A percentile compares a stretch with the other conserved stretches of the same genome.
These are phyloP conservation scores for Drosophila infuscata DNA, from an alignment of 2,888 invertebrate genomes.

Conservation along the genomic window DNA sequence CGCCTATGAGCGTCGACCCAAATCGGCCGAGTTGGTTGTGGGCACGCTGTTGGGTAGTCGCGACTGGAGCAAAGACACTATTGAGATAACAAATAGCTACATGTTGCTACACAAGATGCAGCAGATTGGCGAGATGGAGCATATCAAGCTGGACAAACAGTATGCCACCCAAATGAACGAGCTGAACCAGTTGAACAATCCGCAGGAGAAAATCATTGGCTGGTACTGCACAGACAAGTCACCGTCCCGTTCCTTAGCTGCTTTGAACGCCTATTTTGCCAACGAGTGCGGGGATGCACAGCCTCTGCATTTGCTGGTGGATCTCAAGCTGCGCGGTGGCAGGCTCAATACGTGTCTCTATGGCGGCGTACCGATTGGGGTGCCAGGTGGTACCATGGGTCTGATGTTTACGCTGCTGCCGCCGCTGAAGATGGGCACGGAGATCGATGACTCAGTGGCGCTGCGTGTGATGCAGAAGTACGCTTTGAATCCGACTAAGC, in stretches of 20 bases:
- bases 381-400: slow-evolving; percentile 64
- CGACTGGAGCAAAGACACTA: slow-evolving; percentile 27
- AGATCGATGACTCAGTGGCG: slow-evolving; percentile 39
- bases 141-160: slow-evolving; percentile 54
- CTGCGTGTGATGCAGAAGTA: slow-evolving; percentile 54
- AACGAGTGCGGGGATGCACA: slow-evolving; percentile 42
- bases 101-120: slow-evolving; percentile 53
- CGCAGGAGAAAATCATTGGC: slow-evolving; percentile 61
- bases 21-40: slow-evolving; percentile 37
- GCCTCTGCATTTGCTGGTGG: slow-evolving; percentile 63
- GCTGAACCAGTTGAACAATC: slow-evolving; percentile 48
- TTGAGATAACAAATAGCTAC: slow-evolving; percentile 62
- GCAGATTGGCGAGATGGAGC: slow-evolving; percentile 28
- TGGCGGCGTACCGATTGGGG: slow-evolving; percentile 54
- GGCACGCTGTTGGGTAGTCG: slow-evolving; percentile 61
- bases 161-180: slow-evolving; percentile 61
- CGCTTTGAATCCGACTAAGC: slow-evolving; percentile 24
- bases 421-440: slow-evolving; percentile 24
- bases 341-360: slow-evolving; percentile 48
- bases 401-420: slow-evolving; percentile 60
- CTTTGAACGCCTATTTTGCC: slow-evolving; percentile 52
- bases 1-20: slow-evolving; percentile 64
- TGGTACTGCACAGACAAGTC: slow-evolving; percentile 63
- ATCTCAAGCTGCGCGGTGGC: slow-evolving; percentile 42
- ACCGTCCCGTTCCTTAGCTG: slow-evolving; percentile 40